phyloP scores from a whole-genome alignment of 2,113 vertebrate genomes.

The Gasterosteus aculeatus region DNA sequence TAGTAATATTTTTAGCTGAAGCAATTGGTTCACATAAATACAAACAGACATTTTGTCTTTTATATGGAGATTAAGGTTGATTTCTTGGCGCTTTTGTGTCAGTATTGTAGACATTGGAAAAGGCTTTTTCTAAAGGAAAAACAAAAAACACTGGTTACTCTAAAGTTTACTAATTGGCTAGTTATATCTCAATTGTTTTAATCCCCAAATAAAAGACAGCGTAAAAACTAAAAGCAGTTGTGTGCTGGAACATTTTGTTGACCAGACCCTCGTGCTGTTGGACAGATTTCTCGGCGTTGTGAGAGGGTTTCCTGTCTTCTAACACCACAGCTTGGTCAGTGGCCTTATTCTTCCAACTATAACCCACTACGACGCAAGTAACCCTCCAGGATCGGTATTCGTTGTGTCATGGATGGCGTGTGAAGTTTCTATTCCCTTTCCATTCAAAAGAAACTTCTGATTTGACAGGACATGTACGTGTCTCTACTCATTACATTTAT shows the following conservation, averaged over 20 bases:
- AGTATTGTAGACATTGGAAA: background rate
- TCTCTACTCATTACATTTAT: background rate
- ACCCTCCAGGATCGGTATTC: too few relatives aligned
- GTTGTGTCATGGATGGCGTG: too few relatives aligned
- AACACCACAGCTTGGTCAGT: too few relatives aligned
- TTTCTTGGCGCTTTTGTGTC: background rate
- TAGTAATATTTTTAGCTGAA: background rate
- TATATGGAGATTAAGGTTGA: background rate
- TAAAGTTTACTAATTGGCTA: background rate
- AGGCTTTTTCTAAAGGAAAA: background rate
- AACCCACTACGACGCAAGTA: too few relatives aligned
- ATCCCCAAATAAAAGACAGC: background rate
- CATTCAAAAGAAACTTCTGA: too few relatives aligned
- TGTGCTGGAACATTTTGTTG: background rate
- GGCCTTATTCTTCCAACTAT: too few relatives aligned
- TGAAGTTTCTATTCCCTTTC: too few relatives aligned
- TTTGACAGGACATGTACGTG: background rate
- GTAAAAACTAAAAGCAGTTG: background rate
- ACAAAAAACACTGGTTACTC: background rate
- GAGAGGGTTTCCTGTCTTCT: too few relatives aligned
- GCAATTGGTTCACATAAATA: background rate
- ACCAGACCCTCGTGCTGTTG: too few relatives aligned
- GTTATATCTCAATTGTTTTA: background rate
- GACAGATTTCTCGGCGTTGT: too few relatives aligned
- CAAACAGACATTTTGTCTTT: background rate